Evolutionary conservation across 2,797 vertebrate species (phyloP).

Genomic region (Hylomyscus alleni): DNA sequence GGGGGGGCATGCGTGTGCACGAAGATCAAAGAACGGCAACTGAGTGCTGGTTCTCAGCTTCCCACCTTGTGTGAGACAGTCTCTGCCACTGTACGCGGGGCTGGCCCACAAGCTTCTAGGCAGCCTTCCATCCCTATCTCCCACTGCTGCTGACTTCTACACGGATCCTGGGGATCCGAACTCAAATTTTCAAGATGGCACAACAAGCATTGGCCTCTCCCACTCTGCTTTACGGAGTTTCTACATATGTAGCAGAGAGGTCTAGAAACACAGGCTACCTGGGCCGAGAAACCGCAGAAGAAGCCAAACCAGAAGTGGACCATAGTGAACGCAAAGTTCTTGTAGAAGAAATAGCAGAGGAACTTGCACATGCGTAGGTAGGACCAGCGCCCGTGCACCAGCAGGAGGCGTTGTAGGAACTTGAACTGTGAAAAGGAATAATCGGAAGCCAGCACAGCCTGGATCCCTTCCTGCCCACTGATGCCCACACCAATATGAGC

Average conservation of each 20-base stretch:
- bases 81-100: not conserved
- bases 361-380: conserved; percentile 99
- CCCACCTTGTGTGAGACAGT: not conserved
- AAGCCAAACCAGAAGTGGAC: conserved; percentile 99
- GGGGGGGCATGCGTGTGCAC: not conserved
- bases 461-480: conserved; percentile 98
- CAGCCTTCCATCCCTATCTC: not conserved
- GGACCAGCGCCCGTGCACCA: conserved; percentile 98
- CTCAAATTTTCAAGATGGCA: not conserved
- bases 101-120: not conserved
- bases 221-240: not conserved
- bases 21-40: not conserved
- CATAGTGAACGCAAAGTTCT: conserved; percentile 99
- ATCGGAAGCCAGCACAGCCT: conserved; percentile 95
- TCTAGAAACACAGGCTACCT: conserved; percentile 88
- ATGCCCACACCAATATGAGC: conserved; percentile 98
- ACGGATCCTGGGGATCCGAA: not conserved
- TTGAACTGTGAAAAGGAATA: conserved; percentile 98
- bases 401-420: conserved; percentile 96
- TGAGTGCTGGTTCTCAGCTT: not conserved
- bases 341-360: conserved; percentile 99
- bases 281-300: conserved; percentile 98
- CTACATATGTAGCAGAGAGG: not conserved
- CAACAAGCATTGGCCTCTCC: not conserved
- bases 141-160: not conserved